Evolutionary conservation across 2,797 vertebrate species (phyloP), one percentile per base, ranked within the genome.

Genomic region (Peromyscus eremicus): DNA sequence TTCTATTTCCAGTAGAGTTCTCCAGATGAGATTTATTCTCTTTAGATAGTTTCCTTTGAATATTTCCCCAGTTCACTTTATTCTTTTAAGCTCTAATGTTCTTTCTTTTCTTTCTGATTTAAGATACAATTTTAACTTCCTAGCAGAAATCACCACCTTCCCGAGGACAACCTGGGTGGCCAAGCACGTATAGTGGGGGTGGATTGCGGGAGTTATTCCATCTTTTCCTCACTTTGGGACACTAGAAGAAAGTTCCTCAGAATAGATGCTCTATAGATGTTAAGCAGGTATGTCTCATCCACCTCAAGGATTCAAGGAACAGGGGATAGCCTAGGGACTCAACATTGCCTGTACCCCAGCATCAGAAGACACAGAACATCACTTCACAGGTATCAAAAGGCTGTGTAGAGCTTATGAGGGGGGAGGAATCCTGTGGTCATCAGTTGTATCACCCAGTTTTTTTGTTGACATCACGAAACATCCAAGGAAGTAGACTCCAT

Each of bases 11-110:
- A 71, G 76, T 19, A 91, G 27, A 80, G 40, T 55, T 85, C 77
- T 37, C 84, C 19, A 92, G 92, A 93, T 76, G 64, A 89, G 89
- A 73, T 93, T 32, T 62, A 46, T 57, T 92, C 9, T 90, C 21
- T 40, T 77, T 25, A 96, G 84, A 85, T 43, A 49, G 81, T 40
- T 85, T 85, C 49, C 7, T 93, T 97, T 92, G 79, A 91, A 93
- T 6, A 14, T 40, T n/a, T 92, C 96, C 55, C 27, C 32, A 96
- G 75, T 5, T 13, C 8, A 89, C 55, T 27, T 86, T 70, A 68
- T 70, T 62, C 68, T 77, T 68, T 94, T 75, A 94, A 92, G 27
- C 52, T 95, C 14, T 52, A 7, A 68, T 85, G 60, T 62, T 66
- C 60, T 46, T 49, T 40, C 66, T 43, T 37, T 4, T 52, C 46